Conservation (phyloP, 2,113 vertebrate species). For the Morone saxatilis region DNA sequence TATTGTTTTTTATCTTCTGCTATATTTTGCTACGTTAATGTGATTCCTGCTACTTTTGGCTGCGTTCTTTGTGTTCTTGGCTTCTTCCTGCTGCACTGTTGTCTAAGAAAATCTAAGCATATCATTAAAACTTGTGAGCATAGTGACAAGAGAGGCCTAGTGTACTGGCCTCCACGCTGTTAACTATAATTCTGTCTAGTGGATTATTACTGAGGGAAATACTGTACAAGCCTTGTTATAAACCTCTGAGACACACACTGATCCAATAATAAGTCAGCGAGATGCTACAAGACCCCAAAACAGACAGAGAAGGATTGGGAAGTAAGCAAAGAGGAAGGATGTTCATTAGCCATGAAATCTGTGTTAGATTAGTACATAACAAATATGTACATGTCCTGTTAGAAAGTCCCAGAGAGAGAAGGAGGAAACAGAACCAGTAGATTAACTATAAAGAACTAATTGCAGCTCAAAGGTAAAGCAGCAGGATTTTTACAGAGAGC, state of each 20-base stretch:
- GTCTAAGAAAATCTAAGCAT: slow-evolving; percentile 36
- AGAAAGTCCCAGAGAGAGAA: slow-evolving; percentile 22
- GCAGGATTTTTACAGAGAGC: slow-evolving; percentile 36
- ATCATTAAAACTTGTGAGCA: slow-evolving; percentile 21
- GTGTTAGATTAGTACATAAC: slow-evolving; percentile 47
- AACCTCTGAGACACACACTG: slow-evolving; percentile 33
- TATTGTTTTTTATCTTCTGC: background rate
- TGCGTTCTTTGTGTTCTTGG: background rate
- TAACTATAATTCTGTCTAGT: slow-evolving; percentile 30
- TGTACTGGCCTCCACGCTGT: slow-evolving; percentile 2
- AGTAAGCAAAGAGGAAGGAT: slow-evolving; percentile 24
- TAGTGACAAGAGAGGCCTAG: slow-evolving; percentile 9
- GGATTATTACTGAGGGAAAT: slow-evolving; percentile 46
- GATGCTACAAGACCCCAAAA: slow-evolving; percentile 33
- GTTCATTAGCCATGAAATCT: slow-evolving; percentile 55
- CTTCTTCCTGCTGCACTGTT: slow-evolving; percentile 1
- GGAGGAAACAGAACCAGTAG: slow-evolving; percentile 21
- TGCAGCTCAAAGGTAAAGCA: slow-evolving; percentile 29
- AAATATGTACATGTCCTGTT: slow-evolving; percentile 47
- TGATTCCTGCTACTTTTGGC: slow-evolving; percentile 20
- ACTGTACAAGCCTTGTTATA: slow-evolving; percentile 13
- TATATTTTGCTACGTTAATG: slow-evolving; percentile 17
- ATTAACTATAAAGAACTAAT: slow-evolving; percentile 40
- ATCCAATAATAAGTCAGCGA: slow-evolving; percentile 45
- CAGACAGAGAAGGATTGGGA: slow-evolving; percentile 41